Conservation (phyloP, 1,140 invertebrate species). For the Apis cerana region DNA sequence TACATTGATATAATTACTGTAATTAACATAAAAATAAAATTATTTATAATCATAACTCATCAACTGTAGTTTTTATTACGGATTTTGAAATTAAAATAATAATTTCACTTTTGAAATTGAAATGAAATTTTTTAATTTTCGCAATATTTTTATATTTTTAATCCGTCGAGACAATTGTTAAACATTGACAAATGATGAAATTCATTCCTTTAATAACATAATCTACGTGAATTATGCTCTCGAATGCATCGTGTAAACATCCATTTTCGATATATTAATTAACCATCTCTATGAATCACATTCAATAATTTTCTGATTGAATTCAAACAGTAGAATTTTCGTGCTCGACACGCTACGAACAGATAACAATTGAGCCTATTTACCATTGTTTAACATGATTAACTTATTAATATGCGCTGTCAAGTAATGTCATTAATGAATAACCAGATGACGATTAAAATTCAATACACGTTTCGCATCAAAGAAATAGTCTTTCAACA, state of each 20-base stretch:
- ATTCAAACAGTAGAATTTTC: background rate
- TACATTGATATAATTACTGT: background rate
- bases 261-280: background rate
- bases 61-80: too few species aligned
- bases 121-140: too few species aligned
- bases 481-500: background rate
- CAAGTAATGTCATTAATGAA: slow-evolving; percentile 22
- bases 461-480: too few species aligned
- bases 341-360: background rate
- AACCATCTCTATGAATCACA: background rate
- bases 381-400: slow-evolving; percentile 49
- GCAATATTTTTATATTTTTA: background rate
- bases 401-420: slow-evolving; percentile 52
- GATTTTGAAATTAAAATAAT: background rate
- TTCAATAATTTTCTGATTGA: background rate
- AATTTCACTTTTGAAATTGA: background rate
- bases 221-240: background rate
- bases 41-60: background rate
- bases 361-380: slow-evolving; percentile 41
- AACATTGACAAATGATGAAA: background rate
- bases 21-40: too few species aligned
- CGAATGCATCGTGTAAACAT: background rate
- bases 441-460: background rate
- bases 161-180: too few species aligned
- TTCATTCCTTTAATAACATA: background rate